These are phyloP conservation scores for Eolophus roseicapilla DNA, from an alignment of 2,113 vertebrate genomes.

Conservation along the genomic window DNA sequence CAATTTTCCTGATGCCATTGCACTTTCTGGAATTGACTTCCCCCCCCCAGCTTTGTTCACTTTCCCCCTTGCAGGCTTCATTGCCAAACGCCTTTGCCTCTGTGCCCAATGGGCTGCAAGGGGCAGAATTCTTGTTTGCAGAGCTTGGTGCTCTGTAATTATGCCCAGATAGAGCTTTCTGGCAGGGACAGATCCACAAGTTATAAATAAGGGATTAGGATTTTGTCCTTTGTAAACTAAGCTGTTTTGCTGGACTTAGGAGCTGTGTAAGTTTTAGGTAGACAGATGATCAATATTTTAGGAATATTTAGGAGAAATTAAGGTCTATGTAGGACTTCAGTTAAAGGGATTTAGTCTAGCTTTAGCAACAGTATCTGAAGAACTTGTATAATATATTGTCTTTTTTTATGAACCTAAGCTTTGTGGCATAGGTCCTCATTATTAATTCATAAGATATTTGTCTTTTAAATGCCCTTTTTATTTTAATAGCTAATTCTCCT, in stretches of 20 bases:
- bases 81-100: background rate
- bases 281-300: background rate
- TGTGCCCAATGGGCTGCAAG: rapidly evolving
- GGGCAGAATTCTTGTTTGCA: rapidly evolving
- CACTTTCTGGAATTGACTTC: rapidly evolving
- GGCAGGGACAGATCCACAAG: background rate
- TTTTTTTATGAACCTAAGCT: background rate
- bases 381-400: background rate
- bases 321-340: background rate
- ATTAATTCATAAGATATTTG: background rate
- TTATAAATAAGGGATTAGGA: background rate
- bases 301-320: background rate
- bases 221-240: background rate
- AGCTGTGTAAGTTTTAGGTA: background rate
- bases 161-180: background rate
- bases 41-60: rapidly evolving
- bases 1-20: background rate
- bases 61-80: rapidly evolving
- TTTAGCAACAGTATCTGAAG: background rate
- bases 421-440: background rate
- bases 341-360: background rate
- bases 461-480: background rate
- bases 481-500: background rate
- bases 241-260: background rate
- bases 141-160: background rate